Evolutionary conservation across 2,113 vertebrate species (phyloP).

Genomic region (Spea multiplicata): DNA sequence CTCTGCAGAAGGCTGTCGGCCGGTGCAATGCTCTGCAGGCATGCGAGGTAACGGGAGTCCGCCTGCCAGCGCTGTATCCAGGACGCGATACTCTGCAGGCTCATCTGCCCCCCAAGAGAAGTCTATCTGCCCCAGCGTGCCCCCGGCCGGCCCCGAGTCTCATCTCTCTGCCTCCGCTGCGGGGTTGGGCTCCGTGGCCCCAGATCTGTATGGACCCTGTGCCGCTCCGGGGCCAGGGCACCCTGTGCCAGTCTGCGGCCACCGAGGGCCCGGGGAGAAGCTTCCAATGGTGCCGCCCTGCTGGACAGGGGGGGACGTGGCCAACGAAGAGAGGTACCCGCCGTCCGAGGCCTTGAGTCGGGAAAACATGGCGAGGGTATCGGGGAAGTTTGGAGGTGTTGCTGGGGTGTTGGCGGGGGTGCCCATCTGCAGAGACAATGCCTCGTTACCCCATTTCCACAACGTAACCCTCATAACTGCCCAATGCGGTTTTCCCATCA

Average conservation of each 20-base stretch:
- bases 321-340: conserved; percentile 74
- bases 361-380: conserved; percentile 95
- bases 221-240: conserved; percentile 76
- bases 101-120: neutral
- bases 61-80: conserved; percentile 15
- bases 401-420: conserved; percentile 96
- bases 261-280: conserved; percentile 62
- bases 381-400: conserved; percentile 94
- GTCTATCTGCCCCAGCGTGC: conserved; percentile 40
- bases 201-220: conserved; percentile 53
- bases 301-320: conserved; percentile 82
- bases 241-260: conserved; percentile 79
- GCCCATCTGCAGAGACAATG: conserved; percentile 80
- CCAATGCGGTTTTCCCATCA: no score
- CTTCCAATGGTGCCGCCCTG: conserved; percentile 70
- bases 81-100: conserved; percentile 51
- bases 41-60: conserved; percentile 30
- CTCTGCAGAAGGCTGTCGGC: neutral
- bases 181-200: conserved; percentile 74
- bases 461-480: no score
- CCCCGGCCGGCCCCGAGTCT: conserved; percentile 60
- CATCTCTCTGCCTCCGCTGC: conserved; percentile 97
- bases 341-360: conserved; percentile 93
- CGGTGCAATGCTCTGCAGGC: conserved; percentile 34
- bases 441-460: no score